Evolutionary conservation across 2,113 vertebrate genomes (phyloP), one percentile per base, ranked within the genome.

Genomic region (Syngnathus typhle): DNA sequence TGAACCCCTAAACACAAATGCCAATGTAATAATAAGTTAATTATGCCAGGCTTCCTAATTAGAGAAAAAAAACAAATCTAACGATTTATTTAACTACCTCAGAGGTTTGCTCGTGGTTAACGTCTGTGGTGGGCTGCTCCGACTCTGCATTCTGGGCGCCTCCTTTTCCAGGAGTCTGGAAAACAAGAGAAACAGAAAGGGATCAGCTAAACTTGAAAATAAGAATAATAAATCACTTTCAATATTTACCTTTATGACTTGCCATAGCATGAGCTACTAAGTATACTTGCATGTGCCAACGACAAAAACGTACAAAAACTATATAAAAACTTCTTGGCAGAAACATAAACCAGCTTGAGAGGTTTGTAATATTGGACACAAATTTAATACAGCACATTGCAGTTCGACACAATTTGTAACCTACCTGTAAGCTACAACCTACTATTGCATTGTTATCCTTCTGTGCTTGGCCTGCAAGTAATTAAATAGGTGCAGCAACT

Each of bases 151-250:
- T 93, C 91, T 96, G 94, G 82, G 97, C 94, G 16, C 95, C 95
- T 84, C 93, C 95, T 89, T 96, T 95, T 73, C 96, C 96, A 61
- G 97, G 95, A 86, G 96, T 98, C 97, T 99, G 83, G 74, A 89
- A 88, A 63, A 41, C 88, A 67, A 49, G 0, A 56, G 11, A 27
- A 12, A 27, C 12, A 21, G n/a, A 3, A 13, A 55, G 32, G 10
- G 23, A 13, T 27, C 23, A 15, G 21, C 32, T 27, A 12, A 13
- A 55, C 10, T 27, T 55, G 21, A 15, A 6, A 1, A 55, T 55
- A 54, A 32, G 23, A 19, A 5, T 6, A 12, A 21, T 32, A 32
- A 55, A 27, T 55, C 12, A 15, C 21, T 11, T 55, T 27, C 32
- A 55, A 11, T 9, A 13, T 13, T 12, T 55, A 27, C 12, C 21